These are phyloP conservation scores for Sthenelais limicola DNA, from an alignment of 2,888 invertebrate genomes.

Conservation along the genomic window DNA sequence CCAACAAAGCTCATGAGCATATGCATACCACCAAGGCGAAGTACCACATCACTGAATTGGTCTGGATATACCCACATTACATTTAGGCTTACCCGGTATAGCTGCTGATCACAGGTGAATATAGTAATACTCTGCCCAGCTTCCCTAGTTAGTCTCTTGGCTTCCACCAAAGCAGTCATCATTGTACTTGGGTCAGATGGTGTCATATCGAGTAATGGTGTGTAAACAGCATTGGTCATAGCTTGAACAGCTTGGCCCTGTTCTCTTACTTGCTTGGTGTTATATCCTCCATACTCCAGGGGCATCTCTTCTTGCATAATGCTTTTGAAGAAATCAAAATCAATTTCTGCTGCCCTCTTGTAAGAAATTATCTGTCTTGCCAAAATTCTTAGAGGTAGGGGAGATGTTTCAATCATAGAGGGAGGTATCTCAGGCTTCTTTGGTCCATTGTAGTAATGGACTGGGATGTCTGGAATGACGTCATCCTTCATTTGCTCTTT, in stretches of 20 bases:
- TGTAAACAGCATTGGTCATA: background rate
- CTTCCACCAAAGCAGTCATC: background rate
- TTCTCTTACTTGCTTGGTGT: too few relatives aligned
- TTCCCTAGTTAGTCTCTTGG: background rate
- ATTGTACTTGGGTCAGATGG: background rate
- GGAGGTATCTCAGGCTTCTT: slow-evolving; percentile 45
- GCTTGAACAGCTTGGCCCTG: too few relatives aligned
- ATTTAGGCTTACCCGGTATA: background rate
- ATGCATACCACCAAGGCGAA: slow-evolving; percentile 16
- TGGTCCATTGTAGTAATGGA: slow-evolving; percentile 39
- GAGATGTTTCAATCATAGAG: too few relatives aligned
- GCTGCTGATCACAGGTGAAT: slow-evolving; percentile 2
- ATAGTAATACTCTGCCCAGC: background rate
- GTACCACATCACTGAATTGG: background rate
- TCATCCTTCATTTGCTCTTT: slow-evolving; percentile 1
- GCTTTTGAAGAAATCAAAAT: too few relatives aligned
- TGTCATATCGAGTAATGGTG: background rate
- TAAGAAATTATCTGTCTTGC: too few relatives aligned
- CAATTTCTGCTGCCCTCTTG: too few relatives aligned
- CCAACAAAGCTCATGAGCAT: slow-evolving; percentile 16
- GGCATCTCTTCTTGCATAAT: too few relatives aligned
- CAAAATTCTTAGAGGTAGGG: too few relatives aligned
- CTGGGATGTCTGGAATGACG: slow-evolving; percentile 33
- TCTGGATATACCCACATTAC: background rate
- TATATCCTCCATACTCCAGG: too few relatives aligned